Conservation (phyloP, 1,140 invertebrate species). For the Drosophila watanabei region DNA sequence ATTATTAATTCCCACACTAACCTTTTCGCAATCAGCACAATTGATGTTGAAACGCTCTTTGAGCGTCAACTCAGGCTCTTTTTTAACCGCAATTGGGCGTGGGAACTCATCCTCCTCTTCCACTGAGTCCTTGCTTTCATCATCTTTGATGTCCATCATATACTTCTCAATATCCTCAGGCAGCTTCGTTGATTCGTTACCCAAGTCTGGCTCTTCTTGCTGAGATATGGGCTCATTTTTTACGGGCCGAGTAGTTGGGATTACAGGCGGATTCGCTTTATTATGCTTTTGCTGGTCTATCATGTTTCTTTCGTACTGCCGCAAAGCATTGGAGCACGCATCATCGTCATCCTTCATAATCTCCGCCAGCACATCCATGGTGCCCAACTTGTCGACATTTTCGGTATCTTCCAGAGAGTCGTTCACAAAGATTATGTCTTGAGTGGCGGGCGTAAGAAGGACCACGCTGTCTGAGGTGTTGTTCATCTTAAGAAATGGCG, state of each 20-base stretch:
- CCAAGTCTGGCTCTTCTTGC: conserved; percentile 12
- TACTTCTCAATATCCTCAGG: conserved; percentile 60
- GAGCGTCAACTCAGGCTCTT: conserved; percentile 30
- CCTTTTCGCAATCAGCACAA: conserved; percentile 74
- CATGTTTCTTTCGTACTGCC: conserved; percentile 47
- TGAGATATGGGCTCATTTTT: conserved; percentile 59
- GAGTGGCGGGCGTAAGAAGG: conserved; percentile 64
- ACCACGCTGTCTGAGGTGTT: conserved; percentile 61
- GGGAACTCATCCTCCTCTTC: conserved; percentile 49
- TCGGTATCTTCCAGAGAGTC: conserved; percentile 55
- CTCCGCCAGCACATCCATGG: conserved; percentile 68
- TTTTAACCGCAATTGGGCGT: conserved; percentile 53
- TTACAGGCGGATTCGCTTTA: neutral
- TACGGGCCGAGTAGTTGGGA: neutral
- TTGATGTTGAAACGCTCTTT: conserved; percentile 66
- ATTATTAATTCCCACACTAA: neutral
- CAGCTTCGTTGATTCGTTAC: conserved; percentile 69
- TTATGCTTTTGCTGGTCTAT: conserved; percentile 47
- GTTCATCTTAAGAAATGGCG: conserved; percentile 17
- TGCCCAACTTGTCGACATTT: conserved; percentile 49
- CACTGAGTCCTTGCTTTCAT: conserved; percentile 32
- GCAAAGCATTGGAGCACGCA: conserved; percentile 40
- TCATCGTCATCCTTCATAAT: conserved; percentile 65
- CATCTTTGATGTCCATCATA: conserved; percentile 40
- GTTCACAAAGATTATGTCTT: conserved; percentile 78